Evolutionary conservation across 2,888 invertebrate genomes (phyloP), one percentile per base, ranked within the genome.

Genomic region (Andrena fulva): DNA sequence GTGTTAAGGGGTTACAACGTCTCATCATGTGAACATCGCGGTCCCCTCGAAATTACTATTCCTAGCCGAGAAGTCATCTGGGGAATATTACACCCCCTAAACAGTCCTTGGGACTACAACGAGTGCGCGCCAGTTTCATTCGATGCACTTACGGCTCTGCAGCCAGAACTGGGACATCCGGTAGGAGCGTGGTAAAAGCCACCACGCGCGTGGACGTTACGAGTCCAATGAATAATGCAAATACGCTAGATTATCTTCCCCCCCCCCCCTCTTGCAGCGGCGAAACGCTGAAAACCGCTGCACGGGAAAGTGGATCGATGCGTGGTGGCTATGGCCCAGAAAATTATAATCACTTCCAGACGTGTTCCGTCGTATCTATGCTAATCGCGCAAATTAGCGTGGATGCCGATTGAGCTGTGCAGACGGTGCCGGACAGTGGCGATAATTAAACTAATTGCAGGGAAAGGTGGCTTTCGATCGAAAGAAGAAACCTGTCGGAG

Each of bases 261-360:
- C 42, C 29, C 12, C 5, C 4, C 42, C 24, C 35, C n/a, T 56
- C 35, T 3, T 62, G 66, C 31, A 42, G 67, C 31, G 24, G 59
- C 52, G 62, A 48, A 75, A 73, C 71, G 16, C 33, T 73, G 71
- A 71, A 75, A 64, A 72, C 10, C 54, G 62, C 31, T 54, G 70
- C 62, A 29, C 68, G 85, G 72, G 82, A 87, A 89, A 89, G 89
- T 84, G 80, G 88, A 89, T 86, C 88, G 88, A 84, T 80, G 77
- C 82, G 80, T 69, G 68, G 56, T 20, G 66, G 42, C 56, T 74
- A 31, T 66, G 73, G 35, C 80, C 80, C 72, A 78, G 80, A 80
- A 80, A 78, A 72, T 80, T 52, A 35, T 78, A 72, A 80, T 72
- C 80, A 10, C 77, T 12, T 50, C 31, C n/a, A 50, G 31, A 70